Base-by-base conservation (phyloP, 1,140 invertebrate species). In the Helicorthomorpha holstii region DNA sequence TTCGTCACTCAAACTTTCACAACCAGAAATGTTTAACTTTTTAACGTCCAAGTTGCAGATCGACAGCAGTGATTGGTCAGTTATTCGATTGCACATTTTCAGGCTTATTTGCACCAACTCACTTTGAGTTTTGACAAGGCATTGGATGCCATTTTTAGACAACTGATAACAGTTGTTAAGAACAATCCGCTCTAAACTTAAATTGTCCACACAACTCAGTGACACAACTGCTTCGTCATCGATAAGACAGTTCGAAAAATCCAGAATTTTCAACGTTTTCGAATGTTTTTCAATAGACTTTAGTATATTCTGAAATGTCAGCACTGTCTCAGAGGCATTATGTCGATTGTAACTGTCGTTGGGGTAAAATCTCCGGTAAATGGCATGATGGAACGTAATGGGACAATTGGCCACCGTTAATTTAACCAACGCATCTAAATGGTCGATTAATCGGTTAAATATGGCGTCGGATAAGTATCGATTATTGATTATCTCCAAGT, bases 381-480 rank as follows among this genome's bases (percentile, higher is more conserved):
- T 66, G 16, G 76, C 75, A 52, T 69, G 69, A 63, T 81, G 80
- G 61, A 81, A 83, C 21, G 78, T 76, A 16, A 84, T 73, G 45
- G 76, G 78, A 56, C 76, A 79, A 16, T 71, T 74, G 12, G 75
- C 75, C 49, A 83, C 66, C 60, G 75, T 73, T 0, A 84, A 61
- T 24, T 73, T 66, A 54, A 77, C 67, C 10, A 83, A 57, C 50
- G 70, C 70, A 24, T 73, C 72, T 57, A 76, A 73, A 10, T 77
- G 67, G n/a, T 72, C 67, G 1, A 77, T 68, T 58, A 83, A 70
- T 56, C 78, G 72, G 58, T 77, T 74, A 27, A 83, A 76, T 22
- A 81, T 65, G 29, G 74, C 74, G 71, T 84, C 82, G 1, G 80
- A 80, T 1, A 83, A 62, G 61, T 81, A 82, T 51, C 79, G 70